phyloP scores from a whole-genome alignment of 2,888 invertebrate species.

The Lochmaea crataegi region DNA sequence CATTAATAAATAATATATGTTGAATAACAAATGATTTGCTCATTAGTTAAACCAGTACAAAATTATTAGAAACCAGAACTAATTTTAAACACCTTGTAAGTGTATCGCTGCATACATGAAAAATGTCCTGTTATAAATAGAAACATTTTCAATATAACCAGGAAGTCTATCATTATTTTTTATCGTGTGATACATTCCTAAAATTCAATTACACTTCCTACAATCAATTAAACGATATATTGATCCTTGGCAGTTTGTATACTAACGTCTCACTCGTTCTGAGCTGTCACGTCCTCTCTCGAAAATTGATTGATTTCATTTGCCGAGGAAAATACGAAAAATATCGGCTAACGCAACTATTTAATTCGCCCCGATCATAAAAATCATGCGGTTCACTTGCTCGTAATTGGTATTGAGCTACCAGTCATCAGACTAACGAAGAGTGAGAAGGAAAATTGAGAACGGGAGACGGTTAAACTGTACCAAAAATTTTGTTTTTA shows the following conservation, averaged over 20 bases:
- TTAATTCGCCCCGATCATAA: slow-evolving; percentile 43
- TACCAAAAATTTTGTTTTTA: neutral
- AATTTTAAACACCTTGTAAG: neutral
- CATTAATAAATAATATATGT: too few relatives aligned
- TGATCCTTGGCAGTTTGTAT: slow-evolving; percentile 31
- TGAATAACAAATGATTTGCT: too few relatives aligned
- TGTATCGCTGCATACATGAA: neutral
- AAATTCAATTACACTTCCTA: slow-evolving; percentile 10
- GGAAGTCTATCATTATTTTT: neutral
- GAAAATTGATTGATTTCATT: slow-evolving; percentile 39
- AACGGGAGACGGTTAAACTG: neutral
- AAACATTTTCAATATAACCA: neutral
- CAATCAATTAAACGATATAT: slow-evolving; percentile 32
- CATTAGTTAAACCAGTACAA: too few relatives aligned
- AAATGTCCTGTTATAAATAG: neutral
- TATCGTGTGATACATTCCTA: slow-evolving; percentile 3
- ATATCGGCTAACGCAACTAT: slow-evolving; percentile 40
- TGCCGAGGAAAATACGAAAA: slow-evolving; percentile 35
- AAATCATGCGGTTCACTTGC: slow-evolving; percentile 45
- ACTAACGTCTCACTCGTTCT: slow-evolving; percentile 16
- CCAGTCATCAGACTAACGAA: slow-evolving; percentile 40
- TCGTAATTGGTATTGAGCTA: slow-evolving; percentile 47
- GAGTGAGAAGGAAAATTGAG: slow-evolving; percentile 18
- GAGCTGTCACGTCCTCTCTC: slow-evolving; percentile 31
- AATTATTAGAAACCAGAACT: too few relatives aligned